Conservation (phyloP, 1,140 invertebrate species). For the Cryptotermes secundus region DNA sequence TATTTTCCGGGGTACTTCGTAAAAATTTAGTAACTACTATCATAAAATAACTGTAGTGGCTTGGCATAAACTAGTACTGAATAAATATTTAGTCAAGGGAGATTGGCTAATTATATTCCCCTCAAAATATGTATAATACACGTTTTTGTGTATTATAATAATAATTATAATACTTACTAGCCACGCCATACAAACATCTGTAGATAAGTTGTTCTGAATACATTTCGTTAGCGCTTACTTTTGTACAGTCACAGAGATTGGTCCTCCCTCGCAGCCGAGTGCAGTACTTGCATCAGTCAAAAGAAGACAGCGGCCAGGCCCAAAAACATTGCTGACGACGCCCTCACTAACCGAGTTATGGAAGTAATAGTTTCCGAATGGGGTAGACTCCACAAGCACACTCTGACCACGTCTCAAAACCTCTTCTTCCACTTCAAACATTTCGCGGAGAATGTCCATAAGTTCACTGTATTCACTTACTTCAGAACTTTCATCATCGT, state of each 20-base stretch:
- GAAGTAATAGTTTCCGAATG: conserved; percentile 57
- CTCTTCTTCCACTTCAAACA: conserved; percentile 41
- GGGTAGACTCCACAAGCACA: conserved; percentile 43
- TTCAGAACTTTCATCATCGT: background rate
- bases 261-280: conserved; percentile 59
- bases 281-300: conserved; percentile 59
- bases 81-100: too few species aligned
- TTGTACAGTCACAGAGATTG: conserved; percentile 45
- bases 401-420: conserved; percentile 47
- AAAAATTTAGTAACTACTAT: too few species aligned
- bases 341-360: conserved; percentile 56
- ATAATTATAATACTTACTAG: too few species aligned
- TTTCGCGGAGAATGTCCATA: background rate
- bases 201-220: too few species aligned
- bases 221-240: background rate
- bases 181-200: too few species aligned
- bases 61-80: too few species aligned
- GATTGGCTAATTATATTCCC: too few species aligned
- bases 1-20: too few species aligned
- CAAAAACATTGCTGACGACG: conserved; percentile 57
- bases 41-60: too few species aligned
- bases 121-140: too few species aligned
- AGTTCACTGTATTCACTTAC: background rate
- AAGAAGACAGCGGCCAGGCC: conserved; percentile 52
- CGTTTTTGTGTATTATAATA: too few species aligned